Base-by-base conservation (phyloP, 2,113 vertebrate genomes). In the Neodontobutis hainanensis region DNA sequence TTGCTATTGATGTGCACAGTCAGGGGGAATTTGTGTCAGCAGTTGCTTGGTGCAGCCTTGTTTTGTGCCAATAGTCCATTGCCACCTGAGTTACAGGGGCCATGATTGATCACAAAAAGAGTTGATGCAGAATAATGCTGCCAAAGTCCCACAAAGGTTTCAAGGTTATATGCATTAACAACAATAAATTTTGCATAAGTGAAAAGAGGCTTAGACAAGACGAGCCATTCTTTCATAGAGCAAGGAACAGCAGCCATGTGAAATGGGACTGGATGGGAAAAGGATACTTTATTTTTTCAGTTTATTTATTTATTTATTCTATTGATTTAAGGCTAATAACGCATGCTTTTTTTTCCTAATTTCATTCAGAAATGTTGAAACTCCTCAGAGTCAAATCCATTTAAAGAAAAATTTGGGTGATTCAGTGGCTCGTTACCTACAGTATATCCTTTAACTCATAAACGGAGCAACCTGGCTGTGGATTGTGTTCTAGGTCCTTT, bases 121-220 rank as follows among this genome's bases (percentile, higher is more conserved):
- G 8, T 52, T 67, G 27, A 36, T 43, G 73, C 73, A 40, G 72
- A 70, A 70, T 60, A 44, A 67, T 61, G 56, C 60, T 63, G 68
- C 71, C 51, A 56, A 53, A 49, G 57, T 49, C 52, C 59, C 7
- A n/a, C 57, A 62, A 68, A 70, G 77, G 55, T 80, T 87, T 82
- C 86, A 87, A 87, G 87, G 89, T 85, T 85, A 76, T 75, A 73
- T 65, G 4, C 70, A 70, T 87, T 74, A 83, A 58, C 64, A 14
- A 68, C 45, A 42, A 53, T 63, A 71, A 48, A 71, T 68, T 84
- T 71, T 58, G 86, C 73, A 81, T 86, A 78, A 85, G 76, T 81
- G 78, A 80, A 64, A 34, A 47, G 59, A 45, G 27, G 19, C 65
- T 52, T 48, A 34, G 0, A 50, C 40, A 9, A 11, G 10, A 68